phyloP scores from a whole-genome alignment of 2,113 vertebrate genomes.

The Rhinogobius similis region DNA sequence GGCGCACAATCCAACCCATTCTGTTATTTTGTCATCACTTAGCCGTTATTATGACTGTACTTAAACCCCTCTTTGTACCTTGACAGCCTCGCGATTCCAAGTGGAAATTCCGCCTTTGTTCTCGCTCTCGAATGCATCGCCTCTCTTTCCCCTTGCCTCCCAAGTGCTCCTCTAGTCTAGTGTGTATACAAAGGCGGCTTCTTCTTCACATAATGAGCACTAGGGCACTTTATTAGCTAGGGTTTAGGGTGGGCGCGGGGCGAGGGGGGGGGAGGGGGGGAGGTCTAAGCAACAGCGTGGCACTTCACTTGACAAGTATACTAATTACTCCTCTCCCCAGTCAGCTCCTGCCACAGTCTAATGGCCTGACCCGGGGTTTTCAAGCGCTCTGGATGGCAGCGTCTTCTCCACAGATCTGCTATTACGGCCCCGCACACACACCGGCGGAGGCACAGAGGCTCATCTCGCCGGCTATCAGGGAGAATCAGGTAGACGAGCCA shows the following conservation, averaged over 20 bases:
- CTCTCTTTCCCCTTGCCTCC: constrained; percentile 31
- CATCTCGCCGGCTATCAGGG: constrained; percentile 80
- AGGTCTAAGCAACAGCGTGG: constrained; percentile 89
- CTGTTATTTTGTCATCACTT: background rate
- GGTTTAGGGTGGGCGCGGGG: constrained; percentile 50
- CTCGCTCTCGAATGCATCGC: background rate
- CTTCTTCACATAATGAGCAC: constrained; percentile 59
- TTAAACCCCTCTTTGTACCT: constrained; percentile 1
- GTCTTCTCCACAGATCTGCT: constrained; percentile 56
- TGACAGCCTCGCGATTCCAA: background rate
- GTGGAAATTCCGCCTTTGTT: constrained; percentile 2
- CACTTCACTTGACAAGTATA: constrained; percentile 98
- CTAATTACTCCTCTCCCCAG: constrained; percentile 98
- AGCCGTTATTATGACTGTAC: background rate
- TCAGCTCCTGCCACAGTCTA: constrained; percentile 88
- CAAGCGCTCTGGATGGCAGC: constrained; percentile 74
- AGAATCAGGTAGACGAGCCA: constrained; percentile 96
- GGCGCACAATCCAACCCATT: background rate
- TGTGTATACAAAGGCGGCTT: constrained; percentile 40
- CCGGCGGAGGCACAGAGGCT: constrained; percentile 45
- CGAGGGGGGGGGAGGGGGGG: constrained; percentile 60
- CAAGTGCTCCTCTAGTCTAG: constrained; percentile 47
- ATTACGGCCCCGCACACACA: constrained; percentile 52
- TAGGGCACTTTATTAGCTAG: constrained; percentile 72
- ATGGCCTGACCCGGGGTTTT: constrained; percentile 83